Conservation (phyloP, 1,140 invertebrate genomes). For the Aradophagus sp. region DNA sequence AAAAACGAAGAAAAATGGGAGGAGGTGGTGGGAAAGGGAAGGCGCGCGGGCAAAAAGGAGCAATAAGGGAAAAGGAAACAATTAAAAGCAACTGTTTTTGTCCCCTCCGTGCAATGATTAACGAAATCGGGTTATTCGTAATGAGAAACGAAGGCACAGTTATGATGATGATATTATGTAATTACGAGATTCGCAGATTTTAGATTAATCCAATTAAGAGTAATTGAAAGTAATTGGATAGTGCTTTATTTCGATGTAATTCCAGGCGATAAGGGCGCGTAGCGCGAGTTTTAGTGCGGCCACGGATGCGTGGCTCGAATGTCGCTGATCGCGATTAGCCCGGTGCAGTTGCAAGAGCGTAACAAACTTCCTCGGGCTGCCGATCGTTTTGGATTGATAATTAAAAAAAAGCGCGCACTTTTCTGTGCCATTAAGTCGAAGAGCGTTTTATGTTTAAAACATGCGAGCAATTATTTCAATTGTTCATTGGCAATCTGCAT, state of each 20-base stretch:
- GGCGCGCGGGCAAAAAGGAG: too few relatives aligned
- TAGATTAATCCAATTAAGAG: conserved; percentile 49
- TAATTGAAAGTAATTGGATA: conserved; percentile 33
- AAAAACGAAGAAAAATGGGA: too few relatives aligned
- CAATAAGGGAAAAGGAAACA: conserved; percentile 7
- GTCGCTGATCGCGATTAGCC: conserved; percentile 28
- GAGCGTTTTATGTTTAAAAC: too few relatives aligned
- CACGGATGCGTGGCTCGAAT: conserved; percentile 5
- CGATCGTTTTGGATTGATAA: too few relatives aligned
- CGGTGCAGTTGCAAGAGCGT: too few relatives aligned
- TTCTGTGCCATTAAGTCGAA: too few relatives aligned
- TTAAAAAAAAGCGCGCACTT: too few relatives aligned
- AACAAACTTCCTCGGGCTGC: too few relatives aligned
- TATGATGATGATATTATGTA: conserved; percentile 27
- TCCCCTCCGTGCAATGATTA: conserved; percentile 21
- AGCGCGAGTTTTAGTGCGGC: conserved; percentile 11
- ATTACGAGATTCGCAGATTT: conserved; percentile 39
- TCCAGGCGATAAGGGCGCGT: conserved; percentile 15
- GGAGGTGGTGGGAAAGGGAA: too few relatives aligned
- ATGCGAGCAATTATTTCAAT: too few relatives aligned
- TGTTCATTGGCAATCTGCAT: too few relatives aligned
- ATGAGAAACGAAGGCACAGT: conserved; percentile 13
- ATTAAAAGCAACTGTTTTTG: conserved; percentile 15
- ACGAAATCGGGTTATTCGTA: conserved; percentile 22
- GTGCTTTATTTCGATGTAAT: conserved; percentile 31